Evolutionary conservation across 2,888 invertebrate genomes (phyloP), one percentile per base, ranked within the genome.

Genomic region (Acanthosepion pharaonis): DNA sequence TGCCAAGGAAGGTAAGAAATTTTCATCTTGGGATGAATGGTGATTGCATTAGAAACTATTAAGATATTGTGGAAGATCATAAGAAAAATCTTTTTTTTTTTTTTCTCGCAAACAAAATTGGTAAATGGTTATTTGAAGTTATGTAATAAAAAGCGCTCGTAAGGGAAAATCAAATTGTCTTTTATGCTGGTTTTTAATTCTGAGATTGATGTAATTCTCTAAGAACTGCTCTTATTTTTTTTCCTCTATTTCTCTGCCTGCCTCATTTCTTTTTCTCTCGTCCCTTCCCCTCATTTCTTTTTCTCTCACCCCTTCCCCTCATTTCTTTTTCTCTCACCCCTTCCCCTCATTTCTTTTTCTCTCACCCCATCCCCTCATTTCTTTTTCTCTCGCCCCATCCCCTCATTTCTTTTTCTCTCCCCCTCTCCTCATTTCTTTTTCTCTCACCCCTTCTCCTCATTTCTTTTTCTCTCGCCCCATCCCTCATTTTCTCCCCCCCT

Each of bases 1-100:
- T 97, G 98, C 99, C 3, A 98, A 98, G 97, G 99, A 99, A 97
- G 98, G 99, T 99, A 95, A 93, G 95, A 94, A 15, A 25, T n/a
- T 33, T 18, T 33, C 33, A 9, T n/a, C 11, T n/a, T n/a, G n/a
- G n/a, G 28, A 78, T 11, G 15, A 6, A 78, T 0, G 11, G n/a
- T 18, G 15, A n/a, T n/a, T 11, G 78, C 78, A n/a, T 9, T 15
- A 78, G 15, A 15, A 33, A 78, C 78, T 15, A 78, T n/a, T n/a
- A 11, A 28, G 15, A n/a, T 2, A 11, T n/a, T n/a, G 2, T 78
- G 15, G 78, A 78, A n/a, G 3, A 78, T 11, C 8, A 9, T n/a
- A 64, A 64, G 64, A 23, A 64, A 64, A 8, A 8, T 25, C 25
- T 64, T 18, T 64, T 64, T 33, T 64, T 64, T 33, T 33, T 33